A percentile compares a stretch with the other conserved stretches of the same genome.
Evolutionary conservation across 2,888 invertebrate species (phyloP).

Genomic region (Theristus sp.): DNA sequence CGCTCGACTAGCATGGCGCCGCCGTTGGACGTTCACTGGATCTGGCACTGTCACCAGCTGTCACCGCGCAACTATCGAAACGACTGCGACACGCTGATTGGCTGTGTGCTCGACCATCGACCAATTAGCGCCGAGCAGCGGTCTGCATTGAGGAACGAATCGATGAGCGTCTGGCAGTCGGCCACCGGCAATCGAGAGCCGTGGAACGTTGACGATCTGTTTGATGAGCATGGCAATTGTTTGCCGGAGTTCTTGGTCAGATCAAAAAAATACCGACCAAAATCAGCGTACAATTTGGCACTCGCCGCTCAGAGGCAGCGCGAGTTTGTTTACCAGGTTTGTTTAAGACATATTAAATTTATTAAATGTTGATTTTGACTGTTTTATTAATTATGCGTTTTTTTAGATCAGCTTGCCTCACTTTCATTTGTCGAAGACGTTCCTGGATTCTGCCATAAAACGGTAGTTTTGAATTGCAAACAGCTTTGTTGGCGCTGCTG

Average conservation of each 20-base stretch:
- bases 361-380: neutral
- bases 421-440: neutral
- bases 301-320: conserved; percentile 33
- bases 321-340: conserved; percentile 36
- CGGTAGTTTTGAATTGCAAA: too few relatives aligned
- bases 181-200: neutral
- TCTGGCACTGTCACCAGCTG: neutral
- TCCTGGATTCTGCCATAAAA: neutral
- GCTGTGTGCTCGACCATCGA: neutral
- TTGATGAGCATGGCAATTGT: neutral
- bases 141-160: neutral
- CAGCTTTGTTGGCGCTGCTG: too few relatives aligned
- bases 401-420: neutral
- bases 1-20: neutral
- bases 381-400: too few relatives aligned
- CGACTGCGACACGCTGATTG: neutral
- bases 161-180: neutral
- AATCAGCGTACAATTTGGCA: conserved; percentile 30
- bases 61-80: neutral
- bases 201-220: neutral
- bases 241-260: too few relatives aligned
- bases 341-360: neutral
- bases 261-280: conserved; percentile 14
- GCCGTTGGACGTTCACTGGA: neutral
- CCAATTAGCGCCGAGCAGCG: neutral